Base-by-base conservation (phyloP, 2,113 vertebrate genomes). In the Passerina amoena region DNA sequence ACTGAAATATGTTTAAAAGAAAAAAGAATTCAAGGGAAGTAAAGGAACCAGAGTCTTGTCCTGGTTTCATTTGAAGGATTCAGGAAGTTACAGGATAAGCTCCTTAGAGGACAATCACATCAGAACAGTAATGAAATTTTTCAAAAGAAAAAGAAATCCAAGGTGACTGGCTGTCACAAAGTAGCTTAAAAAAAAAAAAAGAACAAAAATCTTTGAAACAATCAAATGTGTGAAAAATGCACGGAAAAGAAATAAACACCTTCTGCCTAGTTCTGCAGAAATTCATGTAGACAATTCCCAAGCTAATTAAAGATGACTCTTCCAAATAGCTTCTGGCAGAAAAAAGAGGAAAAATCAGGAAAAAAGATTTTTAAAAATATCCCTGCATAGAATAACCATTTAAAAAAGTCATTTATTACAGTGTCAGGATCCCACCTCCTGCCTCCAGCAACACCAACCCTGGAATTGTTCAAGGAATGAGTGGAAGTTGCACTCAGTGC, bases 31-130 rank as follows among this genome's bases (percentile, higher is more conserved):
- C n/a, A 25, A 48, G 30, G 20, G 7, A 11, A 50, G 31, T 51
- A 60, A 84, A 81, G 37, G 14, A 78, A 61, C 40, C 23, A 53
- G 47, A 69, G 25, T 25, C 69, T 71, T 61, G 72, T 51, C 83
- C 92, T 92, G 86, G 35, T 94, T 97, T 92, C 57, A 38, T 84
- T 81, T 54, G 35, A 78, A 88, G 80, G 86, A 70, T 88, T 90
- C 44, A 31, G 61, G 48, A 89, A 92, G 80, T 42, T 82, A 48
- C 6, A 56, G 35, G 66, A 56, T 86, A 89, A 86, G 87, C 70
- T 87, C 70, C 70, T 94, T 76, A 82, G 65, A 82, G 81, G 73
- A 75, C 73, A 95, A 87, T 84, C 45, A 53, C 35, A 84, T 61
- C 53, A 57, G 60, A 68, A 33, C 12, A 45, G 45, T 35, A 92